phyloP scores from a whole-genome alignment of 1,140 invertebrate species.

The Tetramorium parvispinum region DNA sequence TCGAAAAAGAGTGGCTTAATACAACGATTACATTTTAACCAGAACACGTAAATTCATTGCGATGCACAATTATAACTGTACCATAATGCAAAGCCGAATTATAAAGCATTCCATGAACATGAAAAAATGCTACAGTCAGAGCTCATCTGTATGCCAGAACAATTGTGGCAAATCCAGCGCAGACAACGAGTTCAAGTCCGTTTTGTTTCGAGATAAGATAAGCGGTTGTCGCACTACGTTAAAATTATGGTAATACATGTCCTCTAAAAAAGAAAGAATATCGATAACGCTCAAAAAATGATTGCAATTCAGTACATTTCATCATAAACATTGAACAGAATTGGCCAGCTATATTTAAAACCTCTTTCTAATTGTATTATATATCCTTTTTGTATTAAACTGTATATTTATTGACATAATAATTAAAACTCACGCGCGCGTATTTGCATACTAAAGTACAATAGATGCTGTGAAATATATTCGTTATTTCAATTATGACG shows the following conservation, averaged over 20 bases:
- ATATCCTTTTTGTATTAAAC: too few relatives aligned
- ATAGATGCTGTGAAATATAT: background rate
- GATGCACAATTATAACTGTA: constrained; percentile 22
- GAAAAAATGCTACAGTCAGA: constrained; percentile 38
- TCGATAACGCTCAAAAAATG: constrained; percentile 5
- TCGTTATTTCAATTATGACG: background rate
- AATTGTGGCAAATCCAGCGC: constrained; percentile 36
- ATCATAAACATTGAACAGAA: background rate
- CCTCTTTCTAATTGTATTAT: background rate
- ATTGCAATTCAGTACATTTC: constrained; percentile 1
- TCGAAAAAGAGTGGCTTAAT: background rate
- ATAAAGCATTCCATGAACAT: constrained; percentile 20
- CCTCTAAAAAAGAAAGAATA: background rate
- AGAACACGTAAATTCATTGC: constrained; percentile 1
- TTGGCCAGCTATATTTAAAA: background rate
- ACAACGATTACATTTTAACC: constrained; percentile 37
- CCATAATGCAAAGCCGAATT: background rate
- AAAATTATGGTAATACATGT: constrained; percentile 14
- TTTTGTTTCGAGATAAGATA: constrained; percentile 19
- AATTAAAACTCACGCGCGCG: background rate
- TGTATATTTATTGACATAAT: background rate
- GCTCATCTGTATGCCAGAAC: constrained; percentile 27
- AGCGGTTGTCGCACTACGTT: constrained; percentile 34
- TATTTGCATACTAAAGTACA: background rate
- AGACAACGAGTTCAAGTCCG: constrained; percentile 7